Evolutionary conservation across 2,888 invertebrate genomes (phyloP).

Genomic region (Hyles lineata): DNA sequence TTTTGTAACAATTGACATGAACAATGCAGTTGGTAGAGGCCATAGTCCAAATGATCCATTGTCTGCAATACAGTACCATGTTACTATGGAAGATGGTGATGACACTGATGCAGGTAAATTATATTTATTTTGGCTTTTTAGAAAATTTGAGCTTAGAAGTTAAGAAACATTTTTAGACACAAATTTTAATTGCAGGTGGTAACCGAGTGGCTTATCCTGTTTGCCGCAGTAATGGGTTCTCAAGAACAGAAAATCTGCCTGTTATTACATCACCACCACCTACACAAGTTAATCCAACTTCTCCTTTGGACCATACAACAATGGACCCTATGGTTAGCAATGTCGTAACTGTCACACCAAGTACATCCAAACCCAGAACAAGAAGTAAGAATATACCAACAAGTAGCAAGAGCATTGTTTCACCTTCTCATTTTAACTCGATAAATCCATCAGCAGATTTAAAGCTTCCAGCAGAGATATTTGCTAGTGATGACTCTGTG

Average conservation of each 20-base stretch:
- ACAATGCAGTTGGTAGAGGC: slow-evolving; percentile 43
- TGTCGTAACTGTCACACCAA: slow-evolving; percentile 51
- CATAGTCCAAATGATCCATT: slow-evolving; percentile 55
- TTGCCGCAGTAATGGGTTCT: slow-evolving; percentile 47
- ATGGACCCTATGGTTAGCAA: slow-evolving; percentile 52
- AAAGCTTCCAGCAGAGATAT: slow-evolving; percentile 79
- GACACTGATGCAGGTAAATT: slow-evolving; percentile 66
- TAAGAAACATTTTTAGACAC: slow-evolving; percentile 19
- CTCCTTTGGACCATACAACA: slow-evolving; percentile 49
- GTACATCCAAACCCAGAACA: slow-evolving; percentile 58
- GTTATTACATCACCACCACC: slow-evolving; percentile 63
- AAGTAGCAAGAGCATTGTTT: slow-evolving; percentile 53
- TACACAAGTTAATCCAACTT: slow-evolving; percentile 49
- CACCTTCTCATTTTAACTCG: slow-evolving; percentile 63
- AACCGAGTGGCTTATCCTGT: slow-evolving; percentile 57
- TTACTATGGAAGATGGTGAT: slow-evolving; percentile 79
- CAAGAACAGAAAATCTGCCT: slow-evolving; percentile 53
- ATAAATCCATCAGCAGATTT: slow-evolving; percentile 74
- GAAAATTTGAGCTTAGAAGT: background rate
- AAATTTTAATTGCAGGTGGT: slow-evolving; percentile 51
- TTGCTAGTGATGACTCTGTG: slow-evolving; percentile 80
- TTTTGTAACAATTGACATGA: slow-evolving; percentile 63
- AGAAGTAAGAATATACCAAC: slow-evolving; percentile 43
- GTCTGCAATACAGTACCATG: slow-evolving; percentile 66
- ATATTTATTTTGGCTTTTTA: background rate